Evolutionary conservation across 2,113 vertebrate species (phyloP).

Genomic region (chimpanzee (Pan troglodytes)): NHGRI_mPanTro3-v2.1_pri NC_072415.2:48919001-48919500

Average conservation of each 20-base stretch:
- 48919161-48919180: not conserved
- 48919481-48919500: not conserved
- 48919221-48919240: not conserved
- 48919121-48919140: not conserved
- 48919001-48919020: not conserved
- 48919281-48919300: not conserved
- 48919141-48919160: not conserved
- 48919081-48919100: not conserved
- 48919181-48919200: not conserved
- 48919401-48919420: not conserved
- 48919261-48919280: not conserved
- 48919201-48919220: not conserved
- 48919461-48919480: not conserved
- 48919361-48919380: not conserved
- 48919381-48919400: not conserved
- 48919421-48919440: not conserved
- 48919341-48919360: not conserved
- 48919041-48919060: not conserved
- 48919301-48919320: not conserved
- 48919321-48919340: accelerated
- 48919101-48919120: not conserved
- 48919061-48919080: not conserved
- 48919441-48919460: not conserved
- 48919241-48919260: not conserved
- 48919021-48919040: not conserved